A percentile compares a stretch with the other conserved stretches of the same genome.
Conservation (phyloP, 2,888 invertebrate genomes). For the Escarpia spicata region DNA sequence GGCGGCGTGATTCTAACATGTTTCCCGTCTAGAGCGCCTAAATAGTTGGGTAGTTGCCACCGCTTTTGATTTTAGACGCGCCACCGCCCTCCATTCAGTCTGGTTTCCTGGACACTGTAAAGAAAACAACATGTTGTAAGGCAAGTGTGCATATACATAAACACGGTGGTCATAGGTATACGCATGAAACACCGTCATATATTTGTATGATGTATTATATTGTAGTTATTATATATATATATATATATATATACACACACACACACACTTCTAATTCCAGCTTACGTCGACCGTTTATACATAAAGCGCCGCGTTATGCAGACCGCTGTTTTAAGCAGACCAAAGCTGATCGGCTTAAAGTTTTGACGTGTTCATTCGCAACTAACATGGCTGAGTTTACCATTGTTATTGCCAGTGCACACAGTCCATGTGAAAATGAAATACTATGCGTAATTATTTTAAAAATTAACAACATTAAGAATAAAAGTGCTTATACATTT, state of each 20-base stretch:
- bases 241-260: no score
- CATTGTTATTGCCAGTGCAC: not conserved
- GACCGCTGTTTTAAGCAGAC: not conserved
- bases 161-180: no score
- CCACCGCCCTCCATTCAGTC: constrained; percentile 26
- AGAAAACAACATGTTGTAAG: no score
- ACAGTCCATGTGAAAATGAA: not conserved
- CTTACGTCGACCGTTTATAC: no score
- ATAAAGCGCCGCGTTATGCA: no score
- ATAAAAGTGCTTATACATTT: not conserved
- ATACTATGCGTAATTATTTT: not conserved
- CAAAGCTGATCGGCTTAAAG: not conserved
- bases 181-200: no score
- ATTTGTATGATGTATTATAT: no score
- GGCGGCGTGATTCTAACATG: constrained; percentile 24
- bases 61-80: constrained; percentile 17
- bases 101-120: no score
- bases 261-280: no score
- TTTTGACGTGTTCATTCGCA: not conserved
- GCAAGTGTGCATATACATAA: no score
- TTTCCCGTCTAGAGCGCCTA: constrained; percentile 34
- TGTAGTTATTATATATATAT: no score
- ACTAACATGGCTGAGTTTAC: not conserved
- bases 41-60: constrained; percentile 31
- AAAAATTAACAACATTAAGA: not conserved